Evolutionary conservation across 2,888 invertebrate species (phyloP).

Genomic region (Ophion slaviceki): DNA sequence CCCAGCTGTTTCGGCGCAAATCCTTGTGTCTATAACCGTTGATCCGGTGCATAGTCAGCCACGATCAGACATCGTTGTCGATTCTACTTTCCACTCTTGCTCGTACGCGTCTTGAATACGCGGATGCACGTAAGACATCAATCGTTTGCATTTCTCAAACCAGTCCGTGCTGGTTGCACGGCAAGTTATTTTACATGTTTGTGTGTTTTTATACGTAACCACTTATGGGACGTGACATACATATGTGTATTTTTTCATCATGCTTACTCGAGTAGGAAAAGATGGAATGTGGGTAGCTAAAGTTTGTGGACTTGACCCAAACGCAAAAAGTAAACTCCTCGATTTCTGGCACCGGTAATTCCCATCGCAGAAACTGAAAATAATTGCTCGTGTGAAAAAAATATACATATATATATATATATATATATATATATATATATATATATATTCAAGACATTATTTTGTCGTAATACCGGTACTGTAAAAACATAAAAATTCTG

Average conservation of each 20-base stretch:
- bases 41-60: constrained; percentile 44
- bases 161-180: background rate
- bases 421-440: no score
- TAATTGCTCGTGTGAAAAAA: constrained; percentile 17
- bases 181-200: constrained; percentile 6
- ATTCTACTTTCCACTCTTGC: constrained; percentile 59
- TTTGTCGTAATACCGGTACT: background rate
- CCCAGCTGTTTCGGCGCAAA: constrained; percentile 30
- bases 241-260: background rate
- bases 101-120: constrained; percentile 38
- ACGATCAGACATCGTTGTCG: constrained; percentile 5
- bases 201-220: background rate
- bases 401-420: background rate
- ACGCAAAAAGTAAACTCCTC: constrained; percentile 85
- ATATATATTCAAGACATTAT: background rate
- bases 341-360: constrained; percentile 84
- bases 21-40: constrained; percentile 33
- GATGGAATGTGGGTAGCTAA: constrained; percentile 84
- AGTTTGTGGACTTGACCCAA: constrained; percentile 84
- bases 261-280: constrained; percentile 86
- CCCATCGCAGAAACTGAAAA: constrained; percentile 84
- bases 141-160: constrained; percentile 36
- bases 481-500: background rate
- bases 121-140: background rate
- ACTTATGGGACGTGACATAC: background rate